These are phyloP conservation scores for Mormyrus hasselquistii DNA, from an alignment of 2,797 vertebrate species.

Conservation along the genomic window DNA sequence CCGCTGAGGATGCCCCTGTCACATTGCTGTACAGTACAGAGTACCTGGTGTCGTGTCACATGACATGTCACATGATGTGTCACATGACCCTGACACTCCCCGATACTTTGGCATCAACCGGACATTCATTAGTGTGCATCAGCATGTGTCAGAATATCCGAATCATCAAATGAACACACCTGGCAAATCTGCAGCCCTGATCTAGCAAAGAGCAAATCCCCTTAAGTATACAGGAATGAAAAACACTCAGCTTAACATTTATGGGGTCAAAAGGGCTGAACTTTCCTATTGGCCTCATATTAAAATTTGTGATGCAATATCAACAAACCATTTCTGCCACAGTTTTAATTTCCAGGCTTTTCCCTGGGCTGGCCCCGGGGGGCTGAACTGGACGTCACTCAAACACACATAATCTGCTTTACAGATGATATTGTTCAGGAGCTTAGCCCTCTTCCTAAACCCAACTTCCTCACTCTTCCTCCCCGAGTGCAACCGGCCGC, in stretches of 20 bases:
- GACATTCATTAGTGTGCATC: background rate
- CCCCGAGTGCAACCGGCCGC: background rate
- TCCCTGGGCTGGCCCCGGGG: background rate
- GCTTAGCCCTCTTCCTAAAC: background rate
- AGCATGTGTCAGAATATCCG: background rate
- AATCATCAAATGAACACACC: background rate
- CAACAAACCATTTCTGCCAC: background rate
- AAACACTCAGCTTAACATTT: background rate
- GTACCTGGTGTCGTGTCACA: background rate
- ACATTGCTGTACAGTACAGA: background rate
- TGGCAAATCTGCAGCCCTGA: background rate
- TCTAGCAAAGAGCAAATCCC: background rate
- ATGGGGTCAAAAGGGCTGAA: conserved; percentile 12
- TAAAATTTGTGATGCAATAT: conserved; percentile 4
- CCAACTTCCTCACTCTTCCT: background rate
- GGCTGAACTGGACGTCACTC: background rate
- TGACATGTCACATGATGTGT: background rate
- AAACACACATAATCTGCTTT: background rate
- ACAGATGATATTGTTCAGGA: background rate
- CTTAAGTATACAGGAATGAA: background rate
- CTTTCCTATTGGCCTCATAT: background rate
- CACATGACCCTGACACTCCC: background rate
- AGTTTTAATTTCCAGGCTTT: background rate
- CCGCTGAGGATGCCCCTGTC: background rate
- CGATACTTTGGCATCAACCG: background rate